Evolutionary conservation across 2,888 invertebrate genomes (phyloP), one percentile per base, ranked within the genome.

Genomic region (Lasioglossum marginatum): DNA sequence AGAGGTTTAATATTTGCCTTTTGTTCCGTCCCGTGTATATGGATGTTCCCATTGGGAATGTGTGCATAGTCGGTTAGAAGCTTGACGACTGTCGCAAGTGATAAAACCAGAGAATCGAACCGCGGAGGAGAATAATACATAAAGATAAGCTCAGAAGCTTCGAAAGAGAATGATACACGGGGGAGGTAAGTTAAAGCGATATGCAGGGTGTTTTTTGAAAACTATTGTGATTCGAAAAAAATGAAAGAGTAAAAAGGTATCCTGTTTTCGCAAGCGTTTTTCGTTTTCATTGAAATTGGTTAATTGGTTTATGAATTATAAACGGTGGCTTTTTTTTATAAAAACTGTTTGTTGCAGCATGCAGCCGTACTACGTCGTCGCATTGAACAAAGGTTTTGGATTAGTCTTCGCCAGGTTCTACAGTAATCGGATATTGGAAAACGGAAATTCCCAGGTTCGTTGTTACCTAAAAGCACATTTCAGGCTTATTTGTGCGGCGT

Each of bases 1-100:
- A 71, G 81, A 79, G 82, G 76, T 81, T 86, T 87, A 87, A 86
- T 89, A 89, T 89, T 89, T 86, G 80, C 87, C 84, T 81, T 86
- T 87, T 83, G 84, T 85, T 87, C 81, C 37, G 40, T 45, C 16
- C n/a, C 70, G 76, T 82, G 81, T 88, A 84, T 83, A 85, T 83
- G 77, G 77, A 72, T 78, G 81, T 84, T 86, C 70, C 82, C 86
- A 86, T 86, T 80, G 77, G 81, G 79, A 85, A 73, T 88, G 80
- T 89, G 86, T 89, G 84, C 80, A 82, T 77, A 89, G 83, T 75
- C 85, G 87, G 83, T 87, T 85, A 83, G 85, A 82, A 85, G 80
- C 76, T 87, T 80, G 83, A 78, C 81, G 81, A 80, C 60, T 79
- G 79, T 71, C 74, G 70, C 73, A 79, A 81, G 79, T 52, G 77